Base-by-base conservation (phyloP, 92 coral and sea anemone genomes). In the Montipora capitata region DNA sequence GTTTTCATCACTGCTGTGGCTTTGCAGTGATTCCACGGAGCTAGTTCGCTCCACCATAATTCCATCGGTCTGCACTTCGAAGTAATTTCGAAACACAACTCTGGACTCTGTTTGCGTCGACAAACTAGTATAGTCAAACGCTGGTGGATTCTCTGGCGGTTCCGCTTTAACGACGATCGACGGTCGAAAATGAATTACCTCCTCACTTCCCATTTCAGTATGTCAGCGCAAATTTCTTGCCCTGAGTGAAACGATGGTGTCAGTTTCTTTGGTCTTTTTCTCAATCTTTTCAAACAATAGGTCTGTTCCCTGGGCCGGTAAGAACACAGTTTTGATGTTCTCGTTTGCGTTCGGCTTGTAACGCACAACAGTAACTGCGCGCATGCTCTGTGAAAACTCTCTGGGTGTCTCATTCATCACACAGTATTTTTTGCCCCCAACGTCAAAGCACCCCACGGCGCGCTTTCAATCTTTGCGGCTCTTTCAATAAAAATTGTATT, bases 401-500 rank as follows among this genome's bases (percentile, higher is more conserved):
- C 94, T 95, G 80, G 98, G 98, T 91, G 94, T 88, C 90, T 74
- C 86, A 93, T 93, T 93, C 93, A 93, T 76, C 93, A 81, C 49
- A 76, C 58, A 79, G 90, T 91, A 87, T 88, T 87, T 48, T 84
- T 91, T 57, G 85, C 96, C 90, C 83, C 91, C 85, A 78, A 92
- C 83, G 90, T 85, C 84, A 81, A 74, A 77, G 78, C 95, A 39
- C 92, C 98, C 98, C 93, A 94, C 83, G 43, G 98, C 39, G 96
- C 45, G 78, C 90, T 95, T 95, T 95, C 96, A 95, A 95, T 95
- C 92, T 95, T 84, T 89, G 94, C 91, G 85, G 95, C 96, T 82
- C 92, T 89, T 79, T 94, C 98, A 95, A 95, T 94, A 87, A 95
- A 93, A 95, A 88, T 93, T 95, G 96, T 91, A 95, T 95, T 94